phyloP scores from a whole-genome alignment of 1,140 invertebrate genomes.

The Euwallacea fornicatus region DNA sequence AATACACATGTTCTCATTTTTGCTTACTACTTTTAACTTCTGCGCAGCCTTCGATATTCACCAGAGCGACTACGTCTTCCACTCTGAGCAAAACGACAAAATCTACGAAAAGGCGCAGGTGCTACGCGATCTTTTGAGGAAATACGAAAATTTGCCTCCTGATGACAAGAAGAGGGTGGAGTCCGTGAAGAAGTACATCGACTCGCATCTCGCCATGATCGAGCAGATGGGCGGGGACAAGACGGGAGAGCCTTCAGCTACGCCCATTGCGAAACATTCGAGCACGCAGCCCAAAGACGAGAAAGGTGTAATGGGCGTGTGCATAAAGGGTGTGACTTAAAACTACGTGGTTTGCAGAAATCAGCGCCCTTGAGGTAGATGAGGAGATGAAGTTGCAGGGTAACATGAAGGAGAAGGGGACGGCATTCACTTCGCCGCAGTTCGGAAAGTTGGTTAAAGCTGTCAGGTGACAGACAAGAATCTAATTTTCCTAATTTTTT shows the following conservation, averaged over 20 bases:
- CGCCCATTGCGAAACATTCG: not conserved
- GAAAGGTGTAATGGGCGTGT: not conserved
- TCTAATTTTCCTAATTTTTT: constrained; percentile 1
- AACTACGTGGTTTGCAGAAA: constrained; percentile 3
- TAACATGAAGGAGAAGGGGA: constrained; percentile 16
- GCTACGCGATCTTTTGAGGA: constrained; percentile 40
- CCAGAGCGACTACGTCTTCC: constrained; percentile 43
- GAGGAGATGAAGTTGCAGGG: constrained; percentile 11
- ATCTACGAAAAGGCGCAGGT: constrained; percentile 34
- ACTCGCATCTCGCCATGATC: constrained; percentile 41
- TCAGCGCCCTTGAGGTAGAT: not conserved
- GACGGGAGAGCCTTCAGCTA: not conserved
- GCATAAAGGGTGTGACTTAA: not conserved
- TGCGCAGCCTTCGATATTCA: constrained; percentile 35
- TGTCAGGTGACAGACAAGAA: constrained; percentile 15
- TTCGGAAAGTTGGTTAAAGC: constrained; percentile 30
- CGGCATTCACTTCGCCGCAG: constrained; percentile 26
- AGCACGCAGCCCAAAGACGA: not conserved
- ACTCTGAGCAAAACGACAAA: constrained; percentile 20
- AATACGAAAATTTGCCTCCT: constrained; percentile 42
- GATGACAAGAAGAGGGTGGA: constrained; percentile 43
- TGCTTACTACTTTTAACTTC: not conserved
- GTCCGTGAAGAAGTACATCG: constrained; percentile 45
- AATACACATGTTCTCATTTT: too few relatives aligned
- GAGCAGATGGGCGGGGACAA: constrained; percentile 15